Percentiles rank a stretch among this genome's conserved stretches.
These are phyloP conservation scores for Gymnothorax reevesii DNA, from an alignment of 2,797 vertebrate genomes.

Conservation along the genomic window DNA sequence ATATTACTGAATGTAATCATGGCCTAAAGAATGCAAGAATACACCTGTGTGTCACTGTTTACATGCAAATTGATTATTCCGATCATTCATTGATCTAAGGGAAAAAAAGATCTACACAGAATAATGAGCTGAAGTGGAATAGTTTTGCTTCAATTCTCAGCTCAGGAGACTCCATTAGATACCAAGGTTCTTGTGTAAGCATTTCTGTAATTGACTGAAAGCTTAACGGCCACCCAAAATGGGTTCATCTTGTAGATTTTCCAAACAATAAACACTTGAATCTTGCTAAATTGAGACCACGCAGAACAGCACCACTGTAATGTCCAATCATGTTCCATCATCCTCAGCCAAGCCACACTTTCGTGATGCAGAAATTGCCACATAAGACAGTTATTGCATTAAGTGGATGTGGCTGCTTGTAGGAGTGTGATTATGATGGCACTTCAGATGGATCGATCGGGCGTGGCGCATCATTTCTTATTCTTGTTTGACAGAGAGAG, in stretches of 20 bases:
- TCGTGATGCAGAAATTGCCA: constrained; percentile 21
- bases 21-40: too few species aligned
- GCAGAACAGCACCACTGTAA: constrained; percentile 4
- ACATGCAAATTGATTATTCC: too few species aligned
- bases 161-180: neutral
- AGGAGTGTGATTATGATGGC: constrained; percentile 23
- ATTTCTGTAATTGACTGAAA: neutral
- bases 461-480: constrained; percentile 40
- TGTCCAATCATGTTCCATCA: neutral
- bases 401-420: constrained; percentile 31
- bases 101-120: too few species aligned
- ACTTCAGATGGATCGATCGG: constrained; percentile 19
- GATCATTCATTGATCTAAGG: too few species aligned
- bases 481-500: constrained; percentile 48
- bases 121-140: too few species aligned
- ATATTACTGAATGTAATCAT: too few species aligned
- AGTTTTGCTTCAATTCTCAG: too few species aligned
- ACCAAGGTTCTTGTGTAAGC: neutral
- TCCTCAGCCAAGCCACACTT: neutral
- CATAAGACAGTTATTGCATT: constrained; percentile 22
- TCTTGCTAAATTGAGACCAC: constrained; percentile 10
- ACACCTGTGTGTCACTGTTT: too few species aligned
- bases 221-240: neutral
- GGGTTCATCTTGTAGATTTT: neutral
- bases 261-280: neutral